Evolutionary conservation across 2,113 vertebrate genomes (phyloP).

Genomic region (Uropsilus gracilis): DNA sequence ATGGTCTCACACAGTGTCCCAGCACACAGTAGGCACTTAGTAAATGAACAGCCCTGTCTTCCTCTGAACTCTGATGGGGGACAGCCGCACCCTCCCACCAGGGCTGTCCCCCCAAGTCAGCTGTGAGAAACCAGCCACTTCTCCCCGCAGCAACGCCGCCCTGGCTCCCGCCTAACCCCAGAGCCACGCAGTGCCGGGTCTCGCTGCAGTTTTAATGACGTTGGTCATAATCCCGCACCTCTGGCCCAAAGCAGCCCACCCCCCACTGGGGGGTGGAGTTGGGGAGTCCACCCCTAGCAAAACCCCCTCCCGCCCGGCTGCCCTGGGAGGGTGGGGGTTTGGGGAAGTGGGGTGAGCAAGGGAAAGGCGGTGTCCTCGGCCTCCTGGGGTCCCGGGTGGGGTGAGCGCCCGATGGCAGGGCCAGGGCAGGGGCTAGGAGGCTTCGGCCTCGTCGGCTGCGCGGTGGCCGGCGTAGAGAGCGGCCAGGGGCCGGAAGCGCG

Average conservation of each 20-base stretch:
- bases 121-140: neutral
- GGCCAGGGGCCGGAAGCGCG: slow-evolving; percentile 96
- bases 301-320: neutral
- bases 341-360: neutral
- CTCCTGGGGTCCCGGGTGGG: neutral
- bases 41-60: slow-evolving; percentile 69
- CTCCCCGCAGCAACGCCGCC: too few species aligned
- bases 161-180: neutral
- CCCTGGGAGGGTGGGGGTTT: neutral
- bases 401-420: neutral
- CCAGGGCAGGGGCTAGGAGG: slow-evolving; percentile 88
- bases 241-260: neutral
- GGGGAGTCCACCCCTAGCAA: neutral
- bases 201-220: neutral
- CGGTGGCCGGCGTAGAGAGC: slow-evolving; percentile 91
- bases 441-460: slow-evolving; percentile 88
- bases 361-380: neutral
- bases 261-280: neutral
- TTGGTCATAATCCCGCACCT: neutral
- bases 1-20: slow-evolving; percentile 14
- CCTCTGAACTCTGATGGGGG: slow-evolving; percentile 36
- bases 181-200: neutral
- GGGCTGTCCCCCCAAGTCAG: neutral
- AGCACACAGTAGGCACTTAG: slow-evolving; percentile 75
- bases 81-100: neutral